These are phyloP conservation scores for Tetropium fuscum DNA, from an alignment of 2,888 invertebrate species.

Conservation along the genomic window DNA sequence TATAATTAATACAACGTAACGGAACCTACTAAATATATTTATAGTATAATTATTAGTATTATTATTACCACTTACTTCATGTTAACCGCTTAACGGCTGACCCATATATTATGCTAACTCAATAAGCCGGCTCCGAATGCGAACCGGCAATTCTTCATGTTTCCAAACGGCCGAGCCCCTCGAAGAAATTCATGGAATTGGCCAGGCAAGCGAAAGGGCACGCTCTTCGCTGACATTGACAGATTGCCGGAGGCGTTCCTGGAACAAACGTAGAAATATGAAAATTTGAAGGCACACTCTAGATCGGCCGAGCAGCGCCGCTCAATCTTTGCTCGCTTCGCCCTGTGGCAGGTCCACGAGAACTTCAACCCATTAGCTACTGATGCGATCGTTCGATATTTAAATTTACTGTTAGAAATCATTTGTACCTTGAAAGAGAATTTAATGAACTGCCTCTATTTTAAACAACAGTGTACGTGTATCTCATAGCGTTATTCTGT, in stretches of 20 bases:
- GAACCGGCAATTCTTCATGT: slow-evolving; percentile 30
- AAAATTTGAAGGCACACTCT: slow-evolving; percentile 58
- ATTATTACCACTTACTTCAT: no score
- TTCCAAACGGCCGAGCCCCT: slow-evolving; percentile 19
- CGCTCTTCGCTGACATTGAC: slow-evolving; percentile 55
- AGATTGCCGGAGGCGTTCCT: slow-evolving; percentile 55
- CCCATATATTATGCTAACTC: slow-evolving; percentile 55
- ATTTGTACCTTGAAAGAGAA: no score
- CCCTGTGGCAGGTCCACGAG: slow-evolving; percentile 61
- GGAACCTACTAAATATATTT: no score
- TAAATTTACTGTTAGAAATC: no score
- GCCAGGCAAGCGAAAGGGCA: slow-evolving; percentile 54
- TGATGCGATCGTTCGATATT: slow-evolving; percentile 26
- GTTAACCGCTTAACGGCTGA: no score
- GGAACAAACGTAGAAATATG: slow-evolving; percentile 58
- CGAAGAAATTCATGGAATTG: slow-evolving; percentile 56
- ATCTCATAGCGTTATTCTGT: no score
- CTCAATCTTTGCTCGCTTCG: slow-evolving; percentile 58
- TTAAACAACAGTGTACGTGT: no score
- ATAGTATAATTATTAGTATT: no score
- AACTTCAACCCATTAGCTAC: slow-evolving; percentile 56
- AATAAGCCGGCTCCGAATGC: slow-evolving; percentile 52
- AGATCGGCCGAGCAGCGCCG: slow-evolving; percentile 52
- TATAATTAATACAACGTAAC: no score
- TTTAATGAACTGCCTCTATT: no score